Evolutionary conservation across 2,113 vertebrate species (phyloP).

Genomic region (Clinocottus analis): DNA sequence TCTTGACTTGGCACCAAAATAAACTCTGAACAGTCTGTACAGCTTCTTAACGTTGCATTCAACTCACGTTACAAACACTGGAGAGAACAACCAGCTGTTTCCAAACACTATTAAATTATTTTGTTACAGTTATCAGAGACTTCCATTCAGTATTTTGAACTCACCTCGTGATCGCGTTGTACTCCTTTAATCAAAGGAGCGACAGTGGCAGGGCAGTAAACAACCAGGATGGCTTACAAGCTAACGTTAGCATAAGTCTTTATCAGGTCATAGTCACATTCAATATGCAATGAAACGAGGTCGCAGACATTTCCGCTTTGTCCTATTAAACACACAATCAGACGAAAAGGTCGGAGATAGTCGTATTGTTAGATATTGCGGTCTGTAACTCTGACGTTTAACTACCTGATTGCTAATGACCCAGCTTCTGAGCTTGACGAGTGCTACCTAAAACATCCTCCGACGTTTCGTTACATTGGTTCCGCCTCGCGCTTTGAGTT

Average conservation of each 20-base stretch:
- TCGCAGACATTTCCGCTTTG: constrained; percentile 3
- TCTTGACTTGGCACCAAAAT: background rate
- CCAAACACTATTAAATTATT: background rate
- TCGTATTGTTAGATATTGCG: fast-evolving
- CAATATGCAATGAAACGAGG: background rate
- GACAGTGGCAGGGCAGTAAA: constrained; percentile 22
- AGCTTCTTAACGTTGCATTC: fast-evolving
- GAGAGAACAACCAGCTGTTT: background rate
- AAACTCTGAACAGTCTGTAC: background rate
- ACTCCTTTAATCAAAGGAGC: constrained; percentile 20
- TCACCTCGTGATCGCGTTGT: constrained; percentile 36
- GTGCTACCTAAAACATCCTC: constrained; percentile 25
- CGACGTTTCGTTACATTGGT: constrained; percentile 6
- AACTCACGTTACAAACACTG: background rate
- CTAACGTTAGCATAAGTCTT: constrained; percentile 49
- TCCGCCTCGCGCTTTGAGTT: constrained; percentile 31
- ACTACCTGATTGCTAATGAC: constrained; percentile 29
- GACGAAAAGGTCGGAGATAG: background rate
- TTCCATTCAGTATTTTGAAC: fast-evolving
- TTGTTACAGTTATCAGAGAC: background rate
- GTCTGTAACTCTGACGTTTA: background rate
- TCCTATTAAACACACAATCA: background rate
- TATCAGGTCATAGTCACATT: constrained; percentile 37
- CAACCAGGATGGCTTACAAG: constrained; percentile 47
- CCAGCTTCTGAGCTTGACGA: constrained; percentile 27